phyloP scores from a whole-genome alignment of 2,888 invertebrate genomes.

The Eremobia ochroleuca region DNA sequence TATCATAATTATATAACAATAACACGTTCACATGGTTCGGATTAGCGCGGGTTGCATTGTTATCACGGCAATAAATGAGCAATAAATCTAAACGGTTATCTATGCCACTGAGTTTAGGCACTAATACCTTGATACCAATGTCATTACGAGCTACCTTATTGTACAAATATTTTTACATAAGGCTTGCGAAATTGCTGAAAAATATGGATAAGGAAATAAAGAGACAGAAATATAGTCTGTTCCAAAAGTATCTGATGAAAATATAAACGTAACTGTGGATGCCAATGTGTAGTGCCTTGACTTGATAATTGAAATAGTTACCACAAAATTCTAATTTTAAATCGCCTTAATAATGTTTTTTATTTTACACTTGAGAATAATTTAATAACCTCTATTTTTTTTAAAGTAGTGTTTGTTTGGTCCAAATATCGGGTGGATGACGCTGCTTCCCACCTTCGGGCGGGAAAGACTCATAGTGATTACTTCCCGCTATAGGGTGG shows the following conservation, averaged over 20 bases:
- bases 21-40: constrained; percentile 51
- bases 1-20: constrained; percentile 60
- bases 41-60: constrained; percentile 69
- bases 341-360: no score
- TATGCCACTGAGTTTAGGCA: constrained; percentile 71
- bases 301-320: no score
- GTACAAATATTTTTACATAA: constrained; percentile 43
- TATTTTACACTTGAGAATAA: no score
- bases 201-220: constrained; percentile 21
- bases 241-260: not conserved
- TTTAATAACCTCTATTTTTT: no score
- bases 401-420: no score
- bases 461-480: no score
- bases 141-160: constrained; percentile 44
- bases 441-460: no score
- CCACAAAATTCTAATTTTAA: no score
- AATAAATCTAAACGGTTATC: constrained; percentile 82
- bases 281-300: not conserved
- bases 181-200: constrained; percentile 12
- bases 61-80: constrained; percentile 73
- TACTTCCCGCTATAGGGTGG: no score
- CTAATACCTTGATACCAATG: constrained; percentile 63
- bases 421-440: no score
- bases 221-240: not conserved
- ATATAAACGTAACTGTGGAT: not conserved